Evolutionary conservation across 1,140 invertebrate genomes (phyloP), one percentile per base, ranked within the genome.

Genomic region (Patella vulgata): DNA sequence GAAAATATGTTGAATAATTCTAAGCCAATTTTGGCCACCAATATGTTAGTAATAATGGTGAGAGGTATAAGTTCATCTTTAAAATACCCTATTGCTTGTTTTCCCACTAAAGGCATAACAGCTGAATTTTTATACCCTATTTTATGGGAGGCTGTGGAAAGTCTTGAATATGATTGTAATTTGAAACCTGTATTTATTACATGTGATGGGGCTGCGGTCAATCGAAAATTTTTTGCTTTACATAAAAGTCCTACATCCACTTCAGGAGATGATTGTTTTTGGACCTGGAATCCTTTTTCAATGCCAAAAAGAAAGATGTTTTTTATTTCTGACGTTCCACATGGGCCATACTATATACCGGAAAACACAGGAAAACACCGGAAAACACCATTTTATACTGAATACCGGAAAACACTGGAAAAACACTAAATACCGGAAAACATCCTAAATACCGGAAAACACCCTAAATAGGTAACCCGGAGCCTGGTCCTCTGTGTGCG

Each of bases 11-110:
- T 17, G 17, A 36, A 14, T 28, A 31, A 46, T 11, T 21, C 21
- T 11, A 39, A 5, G 2, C n/a, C 12, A 30, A 33, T 25, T 3
- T 14, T 59, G 12, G 51, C 51, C 19, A 54, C 23, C 5, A 44
- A 31, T 59, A 25, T 65, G 3, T 31, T 59, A n/a, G 57, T 53
- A 28, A 3, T 65, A 9, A 59, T 59, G 63, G 56, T 65, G 5
- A 1, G 63, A 19, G 56, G 63, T n/a, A 40, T 52, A 17, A 60
- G 39, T 1, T 21, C 36, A 9, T 3, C 4, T 14, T 23, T 59
- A 17, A 33, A 21, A 43, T 65, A 44, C 23, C 55, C 47, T 9
- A 23, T 2, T n/a, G n/a, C n/a, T n/a, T n/a, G n/a, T n/a, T n/a
- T n/a, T n/a, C n/a, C n/a, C n/a, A n/a, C n/a, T n/a, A 33, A 39